phyloP scores from a whole-genome alignment of 2,888 invertebrate species.

The Idaea straminata region DNA sequence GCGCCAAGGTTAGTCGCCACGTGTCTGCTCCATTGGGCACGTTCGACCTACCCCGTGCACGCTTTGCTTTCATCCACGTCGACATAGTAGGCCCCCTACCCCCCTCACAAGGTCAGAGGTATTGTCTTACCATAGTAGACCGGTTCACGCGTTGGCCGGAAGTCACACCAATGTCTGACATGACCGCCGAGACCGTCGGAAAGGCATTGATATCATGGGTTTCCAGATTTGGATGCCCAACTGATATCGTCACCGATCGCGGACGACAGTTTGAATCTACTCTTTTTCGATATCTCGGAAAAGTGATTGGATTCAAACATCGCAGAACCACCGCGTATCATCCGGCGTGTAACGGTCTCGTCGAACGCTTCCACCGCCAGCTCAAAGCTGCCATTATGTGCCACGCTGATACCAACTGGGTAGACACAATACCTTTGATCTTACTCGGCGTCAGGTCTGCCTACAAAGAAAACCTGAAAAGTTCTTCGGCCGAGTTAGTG shows the following conservation, averaged over 20 bases:
- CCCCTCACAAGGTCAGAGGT: slow-evolving; percentile 18
- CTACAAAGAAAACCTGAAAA: slow-evolving; percentile 18
- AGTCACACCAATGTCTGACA: slow-evolving; percentile 32
- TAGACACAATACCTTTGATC: slow-evolving; percentile 12
- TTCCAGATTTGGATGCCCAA: slow-evolving; percentile 34
- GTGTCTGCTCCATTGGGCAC: slow-evolving; percentile 30
- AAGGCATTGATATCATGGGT: slow-evolving; percentile 38
- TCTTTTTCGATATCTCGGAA: slow-evolving; percentile 13
- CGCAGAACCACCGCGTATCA: slow-evolving; percentile 22
- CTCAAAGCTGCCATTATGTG: slow-evolving; percentile 21
- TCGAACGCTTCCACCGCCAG: slow-evolving; percentile 24
- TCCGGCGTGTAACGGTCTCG: too few species aligned
- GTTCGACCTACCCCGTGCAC: slow-evolving; percentile 28
- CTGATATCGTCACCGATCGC: too few species aligned
- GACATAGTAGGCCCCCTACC: slow-evolving; percentile 27
- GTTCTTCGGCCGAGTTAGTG: slow-evolving; percentile 15
- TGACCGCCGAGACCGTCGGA: slow-evolving; percentile 50
- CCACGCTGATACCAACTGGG: slow-evolving; percentile 13
- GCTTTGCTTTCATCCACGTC: slow-evolving; percentile 29
- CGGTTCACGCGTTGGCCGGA: slow-evolving; percentile 33
- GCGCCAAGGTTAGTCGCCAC: slow-evolving; percentile 41
- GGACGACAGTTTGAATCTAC: slow-evolving; percentile 36
- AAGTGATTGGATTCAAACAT: slow-evolving; percentile 14
- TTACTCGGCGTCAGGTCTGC: slow-evolving; percentile 17
- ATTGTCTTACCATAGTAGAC: slow-evolving; percentile 32